Evolutionary conservation across 1,140 invertebrate genomes (phyloP).

Genomic region (Drosophila navojoa): DNA sequence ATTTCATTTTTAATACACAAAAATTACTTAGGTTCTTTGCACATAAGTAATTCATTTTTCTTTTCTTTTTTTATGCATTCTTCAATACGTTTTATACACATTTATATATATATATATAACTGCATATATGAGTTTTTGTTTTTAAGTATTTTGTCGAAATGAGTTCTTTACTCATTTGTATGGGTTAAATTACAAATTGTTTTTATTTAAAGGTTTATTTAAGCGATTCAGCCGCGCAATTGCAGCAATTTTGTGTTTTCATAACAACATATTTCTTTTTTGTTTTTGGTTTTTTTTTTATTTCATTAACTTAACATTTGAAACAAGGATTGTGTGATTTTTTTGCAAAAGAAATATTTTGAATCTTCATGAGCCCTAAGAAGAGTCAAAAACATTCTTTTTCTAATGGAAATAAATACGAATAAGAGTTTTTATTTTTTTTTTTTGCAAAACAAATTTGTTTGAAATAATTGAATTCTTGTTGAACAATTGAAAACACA

Average conservation of each 20-base stretch:
- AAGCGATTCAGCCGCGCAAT: conserved; percentile 46
- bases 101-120: conserved; percentile 55
- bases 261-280: conserved; percentile 21
- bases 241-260: conserved; percentile 34
- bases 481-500: conserved; percentile 24
- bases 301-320: conserved; percentile 14
- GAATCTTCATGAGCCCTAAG: conserved; percentile 83
- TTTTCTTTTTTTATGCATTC: conserved; percentile 17
- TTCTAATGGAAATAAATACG: conserved; percentile 31
- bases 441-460: conserved; percentile 20
- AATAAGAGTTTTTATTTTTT: conserved; percentile 10
- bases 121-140: conserved; percentile 68
- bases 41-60: conserved; percentile 39
- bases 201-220: conserved; percentile 32
- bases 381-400: conserved; percentile 83
- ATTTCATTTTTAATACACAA: conserved; percentile 57
- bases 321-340: conserved; percentile 33
- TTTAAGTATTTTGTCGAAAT: conserved; percentile 63
- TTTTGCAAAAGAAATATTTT: conserved; percentile 81
- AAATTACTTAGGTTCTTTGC: conserved; percentile 53
- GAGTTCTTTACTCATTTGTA: conserved; percentile 39
- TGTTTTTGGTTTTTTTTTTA: conserved; percentile 19
- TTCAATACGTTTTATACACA: conserved; percentile 49
- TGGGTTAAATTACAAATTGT: conserved; percentile 72
- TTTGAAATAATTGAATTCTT: conserved; percentile 34